Evolutionary conservation across 2,113 vertebrate species (phyloP), one percentile per base, ranked within the genome.

Genomic region (Eleginops maclovinus): DNA sequence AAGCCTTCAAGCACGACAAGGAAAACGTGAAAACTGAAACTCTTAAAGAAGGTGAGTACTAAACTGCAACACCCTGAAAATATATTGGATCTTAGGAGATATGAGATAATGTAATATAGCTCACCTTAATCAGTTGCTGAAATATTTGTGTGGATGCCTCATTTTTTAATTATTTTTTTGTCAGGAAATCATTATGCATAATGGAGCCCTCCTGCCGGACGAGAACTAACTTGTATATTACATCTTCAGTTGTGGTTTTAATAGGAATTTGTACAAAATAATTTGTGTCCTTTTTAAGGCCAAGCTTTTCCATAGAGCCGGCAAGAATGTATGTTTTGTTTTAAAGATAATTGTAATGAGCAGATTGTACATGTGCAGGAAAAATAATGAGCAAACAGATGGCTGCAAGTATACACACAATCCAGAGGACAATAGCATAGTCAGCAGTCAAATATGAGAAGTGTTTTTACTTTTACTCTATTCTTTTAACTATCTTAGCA

Each of bases 1-100:
- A 97, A 93, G 97, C 97, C 82, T 99, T 99, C 83, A 94, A 96
- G 60, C 95, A 96, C 21, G 87, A 95, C 86, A 99, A 99, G 91
- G 97, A 99, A 91, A 99, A 99, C 58, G 64, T 93, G 79, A 83
- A 81, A 80, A 93, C 77, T 9, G 55, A 83, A 15, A 40, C 82
- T 72, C 85, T 99, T 31, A 94, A 90, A 93, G 95, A 97, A 90
- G 94, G 97, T 96, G 90, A 93, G 87, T 51, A 50, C 19, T 8
- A 43, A 9, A 13, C 15, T 31, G 2, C 40, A 70, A 46, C 55
- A 36, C 15, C 4, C 9, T 22, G 7, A 19, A 50, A 9, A 1
- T 63, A 11, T 4, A 14, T 4, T 13, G 31, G 15, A 49, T 17
- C 14, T 22, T 59, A 40, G 7, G 28, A 16, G 19, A 6, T 26